Evolutionary conservation across 2,888 invertebrate species (phyloP), one percentile per base, ranked within the genome.

Genomic region (Tanaodytes sp.): DNA sequence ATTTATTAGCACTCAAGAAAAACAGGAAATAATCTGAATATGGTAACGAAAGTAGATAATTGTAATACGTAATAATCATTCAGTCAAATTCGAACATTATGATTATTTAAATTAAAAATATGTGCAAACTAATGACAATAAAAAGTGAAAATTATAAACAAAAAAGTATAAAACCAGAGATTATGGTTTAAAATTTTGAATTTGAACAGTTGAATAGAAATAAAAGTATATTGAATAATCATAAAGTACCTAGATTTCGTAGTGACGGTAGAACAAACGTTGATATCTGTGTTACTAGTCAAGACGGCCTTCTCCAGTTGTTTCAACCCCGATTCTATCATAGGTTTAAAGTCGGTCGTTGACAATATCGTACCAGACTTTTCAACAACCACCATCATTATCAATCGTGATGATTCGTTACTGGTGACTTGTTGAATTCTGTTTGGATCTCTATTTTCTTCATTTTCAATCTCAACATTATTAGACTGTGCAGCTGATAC

Each of bases 381-480:
- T 31, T 83, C 81, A 11, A 84, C 73, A 0, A 83, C 46, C 2
- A 84, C 65, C 82, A 84, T 82, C 82, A 84, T 81, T 1, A 83
- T 48, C 23, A 84, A 75, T 11, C 79, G 72, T 6, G 80, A 78
- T 1, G 79, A 70, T 9, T 66, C 71, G 1, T 16, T 15, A 3
- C 16, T 9, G 23, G 12, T 8, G 9, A 14, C 12, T 12, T 40
- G 31, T 12, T 43, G 12, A 5, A 27, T 20, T 16, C 19, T 61
- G 3, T 16, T 36, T 2, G 45, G 27, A 0, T n/a, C 2, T 11
- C 36, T 2, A 20, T 48, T 55, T 18, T 51, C 40, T 2, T 19
- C 23, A 23, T 5, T 19, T 30, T 54, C n/a, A 5, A 2, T 27
- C 2, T 63, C 39, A n/a, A n/a, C n/a, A n/a, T n/a, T n/a, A n/a